A percentile compares a stretch with the other conserved stretches of the same genome.
These are phyloP conservation scores for Tachina lurida DNA, from an alignment of 2,888 invertebrate species.

Conservation along the genomic window DNA sequence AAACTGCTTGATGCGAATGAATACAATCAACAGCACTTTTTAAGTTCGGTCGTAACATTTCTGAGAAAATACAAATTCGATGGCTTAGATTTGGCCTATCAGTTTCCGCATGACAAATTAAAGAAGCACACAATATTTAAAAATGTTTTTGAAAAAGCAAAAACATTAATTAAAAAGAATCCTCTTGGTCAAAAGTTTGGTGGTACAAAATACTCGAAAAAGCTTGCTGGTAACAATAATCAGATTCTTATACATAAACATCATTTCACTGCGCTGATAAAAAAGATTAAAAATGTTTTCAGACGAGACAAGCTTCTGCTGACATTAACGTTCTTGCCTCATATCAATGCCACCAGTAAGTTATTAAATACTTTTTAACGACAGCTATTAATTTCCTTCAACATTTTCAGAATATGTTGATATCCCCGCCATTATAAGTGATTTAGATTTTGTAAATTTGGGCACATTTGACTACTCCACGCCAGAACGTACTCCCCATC, in stretches of 20 bases:
- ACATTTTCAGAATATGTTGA: constrained; percentile 88
- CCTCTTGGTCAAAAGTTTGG: constrained; percentile 81
- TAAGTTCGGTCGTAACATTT: constrained; percentile 88
- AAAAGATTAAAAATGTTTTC: constrained; percentile 88
- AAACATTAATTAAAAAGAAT: constrained; percentile 82
- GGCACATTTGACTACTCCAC: constrained; percentile 91
- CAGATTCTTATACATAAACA: constrained; percentile 89
- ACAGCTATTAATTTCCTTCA: background rate
- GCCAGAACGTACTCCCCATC: constrained; percentile 89
- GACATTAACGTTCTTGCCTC: constrained; percentile 88
- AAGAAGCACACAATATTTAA: constrained; percentile 88
- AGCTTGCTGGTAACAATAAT: constrained; percentile 87
- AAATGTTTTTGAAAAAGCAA: constrained; percentile 81
- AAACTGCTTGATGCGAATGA: constrained; percentile 87
- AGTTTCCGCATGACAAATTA: constrained; percentile 90
- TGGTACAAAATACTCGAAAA: constrained; percentile 78
- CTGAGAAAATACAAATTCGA: constrained; percentile 91
- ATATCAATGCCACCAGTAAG: constrained; percentile 89
- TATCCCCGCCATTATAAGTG: constrained; percentile 87
- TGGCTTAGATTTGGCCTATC: constrained; percentile 93
- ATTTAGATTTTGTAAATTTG: constrained; percentile 91
- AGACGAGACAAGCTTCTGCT: constrained; percentile 86
- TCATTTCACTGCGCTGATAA: constrained; percentile 89
- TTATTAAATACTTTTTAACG: background rate
- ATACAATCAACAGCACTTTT: constrained; percentile 87